phyloP scores from a whole-genome alignment of 2,113 vertebrate species.

The Pelobates fuscus region DNA sequence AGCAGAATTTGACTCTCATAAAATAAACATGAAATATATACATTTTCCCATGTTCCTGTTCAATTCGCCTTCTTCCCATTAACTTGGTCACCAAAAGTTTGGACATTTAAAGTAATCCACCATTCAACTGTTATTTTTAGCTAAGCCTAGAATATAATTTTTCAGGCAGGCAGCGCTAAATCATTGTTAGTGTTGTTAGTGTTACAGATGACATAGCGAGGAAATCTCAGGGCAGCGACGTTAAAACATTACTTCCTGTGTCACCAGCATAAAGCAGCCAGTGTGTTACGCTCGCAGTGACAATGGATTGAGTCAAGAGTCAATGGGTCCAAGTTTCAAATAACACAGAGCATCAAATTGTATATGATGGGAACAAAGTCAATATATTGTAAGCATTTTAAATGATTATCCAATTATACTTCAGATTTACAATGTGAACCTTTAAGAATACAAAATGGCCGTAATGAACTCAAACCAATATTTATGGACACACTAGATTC shows the following conservation, averaged over 20 bases:
- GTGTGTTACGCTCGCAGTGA: conserved; percentile 6
- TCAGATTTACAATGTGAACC: too few species aligned
- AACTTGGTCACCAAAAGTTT: background rate
- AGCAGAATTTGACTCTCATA: too few species aligned
- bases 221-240: conserved; percentile 64
- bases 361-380: background rate
- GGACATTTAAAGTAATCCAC: conserved; percentile 57
- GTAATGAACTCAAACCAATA: too few species aligned
- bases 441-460: too few species aligned
- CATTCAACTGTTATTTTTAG: conserved; percentile 62
- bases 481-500: too few species aligned
- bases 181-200: conserved; percentile 76
- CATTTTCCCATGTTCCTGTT: too few species aligned
- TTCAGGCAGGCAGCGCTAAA: conserved; percentile 71
- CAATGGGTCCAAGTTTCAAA: background rate
- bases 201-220: conserved; percentile 70
- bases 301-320: conserved; percentile 1
- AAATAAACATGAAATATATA: too few species aligned
- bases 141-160: conserved; percentile 60
- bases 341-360: background rate
- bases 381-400: background rate
- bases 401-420: too few species aligned
- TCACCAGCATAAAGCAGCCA: conserved; percentile 19
- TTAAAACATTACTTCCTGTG: conserved; percentile 42
- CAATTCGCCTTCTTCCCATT: too few species aligned